Percentiles rank a stretch among this genome's conserved stretches.
Evolutionary conservation across 2,888 invertebrate species (phyloP).

Genomic region (Drosophila helvetica): DNA sequence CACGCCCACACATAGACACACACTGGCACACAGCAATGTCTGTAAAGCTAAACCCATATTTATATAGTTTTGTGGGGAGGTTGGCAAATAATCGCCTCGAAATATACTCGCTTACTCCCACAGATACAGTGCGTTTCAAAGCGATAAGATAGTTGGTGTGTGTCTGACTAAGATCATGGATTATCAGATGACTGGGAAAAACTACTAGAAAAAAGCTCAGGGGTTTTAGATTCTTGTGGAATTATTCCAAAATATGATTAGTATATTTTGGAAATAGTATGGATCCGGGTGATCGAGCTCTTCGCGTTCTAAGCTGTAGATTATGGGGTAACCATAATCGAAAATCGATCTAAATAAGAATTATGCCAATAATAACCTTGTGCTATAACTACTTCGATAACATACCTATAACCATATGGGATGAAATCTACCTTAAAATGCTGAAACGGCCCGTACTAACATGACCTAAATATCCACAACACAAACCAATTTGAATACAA

Average conservation of each 20-base stretch:
- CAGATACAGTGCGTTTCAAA: constrained; percentile 7
- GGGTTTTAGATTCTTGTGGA: neutral
- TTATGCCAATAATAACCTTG: too few species aligned
- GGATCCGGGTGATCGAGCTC: too few species aligned
- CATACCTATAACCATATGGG: too few species aligned
- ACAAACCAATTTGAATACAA: neutral
- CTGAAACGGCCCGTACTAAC: neutral
- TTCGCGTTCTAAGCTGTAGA: too few species aligned
- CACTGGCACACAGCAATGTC: neutral
- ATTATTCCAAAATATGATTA: neutral
- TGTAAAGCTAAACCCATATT: constrained; percentile 4
- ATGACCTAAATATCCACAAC: neutral
- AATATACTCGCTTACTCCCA: neutral
- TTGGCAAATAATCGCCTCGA: constrained; percentile 7
- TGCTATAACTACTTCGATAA: too few species aligned
- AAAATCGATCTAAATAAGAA: too few species aligned
- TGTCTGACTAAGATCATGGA: neutral
- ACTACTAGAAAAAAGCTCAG: too few species aligned
- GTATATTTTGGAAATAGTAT: too few species aligned
- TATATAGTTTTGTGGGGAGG: constrained; percentile 4
- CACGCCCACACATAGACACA: constrained; percentile 44
- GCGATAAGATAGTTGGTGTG: neutral
- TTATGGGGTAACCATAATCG: too few species aligned
- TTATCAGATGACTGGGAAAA: neutral
- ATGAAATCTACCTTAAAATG: too few species aligned